Conservation (phyloP, 2,888 invertebrate species). For the Oxytorus armatus region DNA sequence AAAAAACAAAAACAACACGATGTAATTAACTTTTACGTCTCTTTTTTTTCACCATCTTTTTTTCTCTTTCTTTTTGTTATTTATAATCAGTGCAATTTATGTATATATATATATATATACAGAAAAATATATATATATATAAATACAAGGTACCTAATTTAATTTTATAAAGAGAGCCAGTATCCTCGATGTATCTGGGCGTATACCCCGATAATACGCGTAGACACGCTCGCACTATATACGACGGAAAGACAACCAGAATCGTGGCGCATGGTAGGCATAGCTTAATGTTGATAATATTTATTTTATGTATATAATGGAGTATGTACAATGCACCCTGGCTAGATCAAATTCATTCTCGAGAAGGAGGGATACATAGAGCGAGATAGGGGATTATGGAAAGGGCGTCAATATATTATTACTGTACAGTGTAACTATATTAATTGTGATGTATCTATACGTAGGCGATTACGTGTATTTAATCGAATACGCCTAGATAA, state of each 20-base stretch:
- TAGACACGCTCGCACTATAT: slow-evolving; percentile 25
- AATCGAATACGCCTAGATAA: slow-evolving; percentile 59
- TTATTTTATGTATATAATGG: slow-evolving; percentile 84
- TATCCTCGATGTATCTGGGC: slow-evolving; percentile 81
- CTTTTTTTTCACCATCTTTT: slow-evolving; percentile 68
- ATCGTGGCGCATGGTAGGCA: slow-evolving; percentile 76
- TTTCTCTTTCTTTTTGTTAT: slow-evolving; percentile 73
- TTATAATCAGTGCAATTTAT: slow-evolving; percentile 83
- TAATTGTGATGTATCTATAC: slow-evolving; percentile 83
- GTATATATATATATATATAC: slow-evolving; percentile 27
- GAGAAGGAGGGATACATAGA: not conserved
- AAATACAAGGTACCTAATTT: slow-evolving; percentile 83
- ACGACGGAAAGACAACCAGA: slow-evolving; percentile 30
- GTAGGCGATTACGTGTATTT: slow-evolving; percentile 79
- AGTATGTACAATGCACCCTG: slow-evolving; percentile 81
- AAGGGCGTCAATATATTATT: slow-evolving; percentile 67
- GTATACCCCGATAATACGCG: slow-evolving; percentile 63
- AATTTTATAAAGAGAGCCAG: slow-evolving; percentile 84
- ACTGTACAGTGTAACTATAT: slow-evolving; percentile 84
- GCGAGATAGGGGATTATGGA: slow-evolving; percentile 25
- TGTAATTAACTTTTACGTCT: slow-evolving; percentile 72
- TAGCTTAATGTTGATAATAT: slow-evolving; percentile 84
- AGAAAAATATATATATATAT: slow-evolving; percentile 59
- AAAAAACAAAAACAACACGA: slow-evolving; percentile 58
- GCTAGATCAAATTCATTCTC: slow-evolving; percentile 69